Conservation (phyloP, 2,888 invertebrate species). For the Acrobasis suavella region DNA sequence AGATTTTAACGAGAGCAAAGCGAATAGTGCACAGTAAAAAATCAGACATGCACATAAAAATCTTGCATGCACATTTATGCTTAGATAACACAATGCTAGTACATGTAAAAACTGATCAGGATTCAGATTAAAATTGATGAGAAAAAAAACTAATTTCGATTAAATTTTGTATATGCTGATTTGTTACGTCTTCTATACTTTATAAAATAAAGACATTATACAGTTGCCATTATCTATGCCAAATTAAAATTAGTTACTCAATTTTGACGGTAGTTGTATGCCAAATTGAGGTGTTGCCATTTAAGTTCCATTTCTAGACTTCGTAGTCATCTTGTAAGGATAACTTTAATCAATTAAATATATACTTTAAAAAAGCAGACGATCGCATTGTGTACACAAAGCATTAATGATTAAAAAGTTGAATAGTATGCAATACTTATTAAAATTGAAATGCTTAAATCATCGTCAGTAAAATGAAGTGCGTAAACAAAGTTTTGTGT, state of each 20-base stretch:
- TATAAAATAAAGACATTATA: too few species aligned
- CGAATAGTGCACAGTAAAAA: conserved; percentile 63
- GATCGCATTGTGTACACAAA: conserved; percentile 4
- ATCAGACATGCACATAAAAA: conserved; percentile 31
- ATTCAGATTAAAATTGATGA: too few species aligned
- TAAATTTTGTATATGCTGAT: too few species aligned
- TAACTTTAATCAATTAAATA: too few species aligned
- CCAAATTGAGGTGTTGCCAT: too few species aligned
- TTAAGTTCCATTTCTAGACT: too few species aligned
- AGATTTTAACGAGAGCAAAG: conserved; percentile 53
- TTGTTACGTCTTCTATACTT: too few species aligned
- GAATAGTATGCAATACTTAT: not conserved
- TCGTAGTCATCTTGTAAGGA: too few species aligned
- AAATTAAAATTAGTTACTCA: too few species aligned
- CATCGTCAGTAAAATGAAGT: not conserved
- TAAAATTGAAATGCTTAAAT: not conserved
- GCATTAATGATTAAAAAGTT: not conserved
- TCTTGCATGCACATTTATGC: conserved; percentile 16
- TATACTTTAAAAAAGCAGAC: not conserved
- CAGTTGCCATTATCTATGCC: too few species aligned
- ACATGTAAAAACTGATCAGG: not conserved
- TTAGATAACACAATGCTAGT: conserved; percentile 16
- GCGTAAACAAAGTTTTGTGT: not conserved
- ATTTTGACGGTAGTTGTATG: too few species aligned
- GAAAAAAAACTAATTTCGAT: too few species aligned